A percentile compares a stretch with the other conserved stretches of the same genome.
Evolutionary conservation across 2,797 vertebrate species (phyloP).

Genomic region (Gymnopithys bicolor): DNA sequence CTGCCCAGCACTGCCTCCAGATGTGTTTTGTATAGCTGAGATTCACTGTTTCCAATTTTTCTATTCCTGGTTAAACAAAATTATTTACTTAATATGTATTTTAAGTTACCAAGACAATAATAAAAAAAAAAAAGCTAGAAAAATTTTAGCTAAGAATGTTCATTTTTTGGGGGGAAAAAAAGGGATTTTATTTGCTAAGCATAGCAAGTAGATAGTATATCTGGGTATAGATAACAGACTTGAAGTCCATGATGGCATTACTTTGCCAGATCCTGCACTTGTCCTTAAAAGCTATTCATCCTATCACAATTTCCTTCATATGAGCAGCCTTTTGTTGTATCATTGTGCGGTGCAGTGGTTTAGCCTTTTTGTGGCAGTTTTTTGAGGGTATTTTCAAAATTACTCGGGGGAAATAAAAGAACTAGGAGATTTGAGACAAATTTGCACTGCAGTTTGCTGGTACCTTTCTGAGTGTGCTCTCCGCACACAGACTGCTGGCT

Average conservation of each 20-base stretch:
- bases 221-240: not conserved
- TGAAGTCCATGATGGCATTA: not conserved
- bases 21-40: not conserved
- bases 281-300: not conserved
- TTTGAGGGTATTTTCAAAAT: not conserved
- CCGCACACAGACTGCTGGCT: not conserved
- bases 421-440: not conserved
- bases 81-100: not conserved
- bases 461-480: not conserved
- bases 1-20: not conserved
- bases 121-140: not conserved
- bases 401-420: not conserved
- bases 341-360: not conserved
- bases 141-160: not conserved
- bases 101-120: not conserved
- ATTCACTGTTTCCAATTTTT: not conserved
- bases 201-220: not conserved
- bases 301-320: not conserved
- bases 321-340: not conserved
- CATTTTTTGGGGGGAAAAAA: not conserved
- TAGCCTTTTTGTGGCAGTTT: not conserved
- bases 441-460: not conserved
- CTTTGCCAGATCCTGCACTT: not conserved
- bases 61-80: not conserved
- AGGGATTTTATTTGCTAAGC: not conserved